Evolutionary conservation across 1,140 invertebrate genomes (phyloP), one percentile per base, ranked within the genome.

Genomic region (Samia ricini): DNA sequence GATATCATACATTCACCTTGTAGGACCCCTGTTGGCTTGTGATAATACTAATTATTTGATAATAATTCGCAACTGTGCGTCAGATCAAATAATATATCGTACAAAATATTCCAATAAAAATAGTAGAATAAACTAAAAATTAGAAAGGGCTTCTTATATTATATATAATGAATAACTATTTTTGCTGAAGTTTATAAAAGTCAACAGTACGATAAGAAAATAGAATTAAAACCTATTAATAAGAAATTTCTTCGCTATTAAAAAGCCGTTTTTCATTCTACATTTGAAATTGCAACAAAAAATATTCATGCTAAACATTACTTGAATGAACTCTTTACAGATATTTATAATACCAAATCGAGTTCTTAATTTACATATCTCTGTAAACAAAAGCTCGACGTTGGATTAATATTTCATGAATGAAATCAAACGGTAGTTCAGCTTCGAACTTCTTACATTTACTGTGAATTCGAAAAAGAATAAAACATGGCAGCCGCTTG

Each of bases 381-480:
- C 12, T 42, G 10, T 42, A 42, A 42, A 42, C 33, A 42, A 42
- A 42, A 4, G 33, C 33, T 42, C 33, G 33, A 15, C 7, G 33
- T 42, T 26, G 22, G 36, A 74, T 77, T 73, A 76, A 77, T 72
- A 78, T 76, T 80, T 78, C 70, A 76, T 77, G 72, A 72, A 70
- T 59, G 66, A 55, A 71, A 77, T 75, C 73, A 73, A 67, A 63
- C 61, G 62, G 64, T 69, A 68, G 61, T 66, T 67, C 64, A 59
- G 55, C 50, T 73, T 50, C 70, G 68, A 76, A 73, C 71, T 77
- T 75, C 64, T 71, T 74, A 72, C 76, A 72, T 77, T 59, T 69
- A 60, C 29, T 56, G 24, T 26, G 64, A 58, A 22, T 48, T 19
- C 42, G 8, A 68, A 62, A 64, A 65, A 69, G 64, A 68, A 73